These are phyloP conservation scores for Plebejus argus DNA, from an alignment of 2,888 invertebrate species.

Conservation along the genomic window DNA sequence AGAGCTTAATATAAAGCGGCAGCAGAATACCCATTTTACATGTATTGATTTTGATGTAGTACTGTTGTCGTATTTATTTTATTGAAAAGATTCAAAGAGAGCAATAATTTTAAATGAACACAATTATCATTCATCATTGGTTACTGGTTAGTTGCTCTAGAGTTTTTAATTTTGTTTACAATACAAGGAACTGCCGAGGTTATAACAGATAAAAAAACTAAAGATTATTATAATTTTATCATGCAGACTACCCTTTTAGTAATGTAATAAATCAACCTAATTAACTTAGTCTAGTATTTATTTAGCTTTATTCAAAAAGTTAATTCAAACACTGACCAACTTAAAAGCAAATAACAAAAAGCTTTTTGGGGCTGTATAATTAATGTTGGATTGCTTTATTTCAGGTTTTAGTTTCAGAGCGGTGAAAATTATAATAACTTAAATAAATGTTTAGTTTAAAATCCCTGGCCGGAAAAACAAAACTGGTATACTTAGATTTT, in stretches of 20 bases:
- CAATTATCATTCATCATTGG: no score
- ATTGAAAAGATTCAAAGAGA: no score
- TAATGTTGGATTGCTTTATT: neutral
- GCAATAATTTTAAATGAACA: no score
- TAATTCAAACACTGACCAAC: neutral
- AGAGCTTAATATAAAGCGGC: no score
- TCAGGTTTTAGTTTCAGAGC: neutral
- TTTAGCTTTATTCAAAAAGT: neutral
- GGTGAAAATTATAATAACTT: neutral
- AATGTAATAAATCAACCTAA: neutral
- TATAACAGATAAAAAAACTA: neutral
- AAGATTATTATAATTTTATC: neutral
- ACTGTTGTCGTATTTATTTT: no score
- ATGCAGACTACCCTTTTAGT: neutral
- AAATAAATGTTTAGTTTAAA: neutral
- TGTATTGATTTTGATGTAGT: no score
- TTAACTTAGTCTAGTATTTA: neutral
- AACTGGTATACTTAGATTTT: neutral
- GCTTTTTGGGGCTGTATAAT: neutral
- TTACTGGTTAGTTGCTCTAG: neutral
- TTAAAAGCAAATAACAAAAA: slow-evolving; percentile 1
- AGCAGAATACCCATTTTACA: no score
- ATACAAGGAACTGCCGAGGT: no score
- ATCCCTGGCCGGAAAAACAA: neutral
- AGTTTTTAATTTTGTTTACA: neutral